Percentiles rank a stretch among this genome's conserved stretches.
Evolutionary conservation across 2,888 invertebrate genomes (phyloP).

Genomic region (Conomelus anceps): DNA sequence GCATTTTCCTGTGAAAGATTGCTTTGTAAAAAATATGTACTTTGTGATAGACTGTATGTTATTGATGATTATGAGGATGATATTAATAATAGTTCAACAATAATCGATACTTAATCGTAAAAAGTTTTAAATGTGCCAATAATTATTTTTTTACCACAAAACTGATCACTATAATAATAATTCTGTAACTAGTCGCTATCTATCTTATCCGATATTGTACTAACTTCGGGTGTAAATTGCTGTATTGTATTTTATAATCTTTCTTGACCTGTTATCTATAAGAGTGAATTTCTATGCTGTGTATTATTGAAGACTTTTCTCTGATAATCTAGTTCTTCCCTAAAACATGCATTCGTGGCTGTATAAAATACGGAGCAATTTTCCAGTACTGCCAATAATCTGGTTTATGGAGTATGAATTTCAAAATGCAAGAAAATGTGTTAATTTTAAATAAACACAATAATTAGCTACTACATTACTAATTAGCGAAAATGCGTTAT

Average conservation of each 20-base stretch:
- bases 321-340: slow-evolving; percentile 13
- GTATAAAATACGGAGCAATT: not conserved
- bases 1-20: not conserved
- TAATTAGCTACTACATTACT: no score
- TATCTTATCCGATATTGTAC: not conserved
- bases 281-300: not conserved
- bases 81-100: not conserved
- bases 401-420: not conserved
- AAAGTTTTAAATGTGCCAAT: not conserved
- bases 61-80: not conserved
- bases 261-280: not conserved
- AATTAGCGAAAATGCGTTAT: no score
- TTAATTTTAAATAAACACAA: no score
- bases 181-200: not conserved
- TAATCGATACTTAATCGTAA: not conserved
- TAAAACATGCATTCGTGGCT: not conserved
- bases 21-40: not conserved
- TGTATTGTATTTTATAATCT: not conserved
- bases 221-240: not conserved
- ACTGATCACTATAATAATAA: not conserved
- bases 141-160: not conserved
- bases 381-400: not conserved
- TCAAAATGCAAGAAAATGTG: not conserved
- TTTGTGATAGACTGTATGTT: not conserved
- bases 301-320: not conserved